Conservation (phyloP, 2,888 invertebrate genomes). For the Heterodera filipjevi region DNA sequence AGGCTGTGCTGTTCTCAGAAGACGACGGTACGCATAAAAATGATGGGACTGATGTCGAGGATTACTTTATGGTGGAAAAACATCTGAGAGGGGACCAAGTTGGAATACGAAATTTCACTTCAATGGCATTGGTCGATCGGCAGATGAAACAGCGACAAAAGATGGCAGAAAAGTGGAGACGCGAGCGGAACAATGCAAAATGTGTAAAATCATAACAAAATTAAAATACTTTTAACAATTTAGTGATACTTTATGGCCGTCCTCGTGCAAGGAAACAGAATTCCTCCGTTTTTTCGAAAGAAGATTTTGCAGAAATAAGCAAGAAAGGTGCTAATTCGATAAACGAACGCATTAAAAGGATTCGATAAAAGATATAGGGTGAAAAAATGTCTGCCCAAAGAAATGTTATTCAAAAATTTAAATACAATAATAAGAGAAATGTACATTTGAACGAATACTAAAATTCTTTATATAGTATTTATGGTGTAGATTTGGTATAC, state of each 20-base stretch:
- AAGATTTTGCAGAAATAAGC: neutral
- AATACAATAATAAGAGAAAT: too few relatives aligned
- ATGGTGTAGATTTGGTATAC: too few relatives aligned
- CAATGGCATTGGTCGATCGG: neutral
- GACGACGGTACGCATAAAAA: neutral
- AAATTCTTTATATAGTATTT: too few relatives aligned
- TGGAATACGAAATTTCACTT: neutral
- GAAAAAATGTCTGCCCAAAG: too few relatives aligned
- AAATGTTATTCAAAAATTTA: too few relatives aligned
- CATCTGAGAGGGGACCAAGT: neutral
- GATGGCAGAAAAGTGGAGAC: neutral
- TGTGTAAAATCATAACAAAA: neutral
- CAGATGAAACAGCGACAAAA: neutral
- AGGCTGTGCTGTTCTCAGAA: neutral
- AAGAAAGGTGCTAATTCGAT: neutral
- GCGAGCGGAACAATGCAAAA: neutral
- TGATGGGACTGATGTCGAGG: neutral
- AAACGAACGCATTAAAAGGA: conserved; percentile 1
- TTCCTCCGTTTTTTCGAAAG: neutral
- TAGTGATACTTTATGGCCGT: neutral
- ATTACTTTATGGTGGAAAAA: neutral
- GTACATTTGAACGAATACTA: too few relatives aligned
- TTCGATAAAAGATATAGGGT: neutral
- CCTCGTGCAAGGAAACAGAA: neutral
- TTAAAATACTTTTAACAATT: neutral